A percentile compares a stretch with the other conserved stretches of the same genome.
phyloP scores from a whole-genome alignment of 64 coral and sea anemone species.

The Stylophora pistillata region DNA sequence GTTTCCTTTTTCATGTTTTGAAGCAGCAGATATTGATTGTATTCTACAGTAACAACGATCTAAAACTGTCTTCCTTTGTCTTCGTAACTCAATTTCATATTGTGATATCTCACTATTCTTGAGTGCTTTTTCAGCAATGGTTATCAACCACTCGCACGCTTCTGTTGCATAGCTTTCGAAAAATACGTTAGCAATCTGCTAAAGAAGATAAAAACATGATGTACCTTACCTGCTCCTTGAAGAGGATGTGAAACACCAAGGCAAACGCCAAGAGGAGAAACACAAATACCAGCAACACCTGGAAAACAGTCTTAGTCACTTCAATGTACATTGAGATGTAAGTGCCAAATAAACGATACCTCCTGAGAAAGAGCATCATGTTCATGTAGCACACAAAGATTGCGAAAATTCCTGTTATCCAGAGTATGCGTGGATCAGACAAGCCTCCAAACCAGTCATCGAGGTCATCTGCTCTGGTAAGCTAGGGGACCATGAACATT shows the following conservation, averaged over 20 bases:
- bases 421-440: slow-evolving; percentile 37
- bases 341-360: slow-evolving; percentile 60
- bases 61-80: no score
- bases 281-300: slow-evolving; percentile 65
- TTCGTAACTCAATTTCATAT: no score
- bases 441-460: slow-evolving; percentile 17
- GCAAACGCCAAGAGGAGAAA: slow-evolving; percentile 57
- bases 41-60: no score
- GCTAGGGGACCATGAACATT: slow-evolving; percentile 69
- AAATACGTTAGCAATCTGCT: not conserved
- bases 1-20: no score
- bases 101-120: no score
- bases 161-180: no score
- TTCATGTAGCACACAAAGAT: slow-evolving; percentile 80
- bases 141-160: no score
- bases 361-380: slow-evolving; percentile 80
- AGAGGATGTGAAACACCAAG: slow-evolving; percentile 73
- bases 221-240: slow-evolving; percentile 82
- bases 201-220: not conserved
- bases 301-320: slow-evolving; percentile 64
- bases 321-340: slow-evolving; percentile 90
- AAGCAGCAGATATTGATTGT: no score
- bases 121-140: no score
- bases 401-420: slow-evolving; percentile 61
- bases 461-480: not conserved